phyloP scores from a whole-genome alignment of 2,888 invertebrate species.

The Barypeithes pellucidus region DNA sequence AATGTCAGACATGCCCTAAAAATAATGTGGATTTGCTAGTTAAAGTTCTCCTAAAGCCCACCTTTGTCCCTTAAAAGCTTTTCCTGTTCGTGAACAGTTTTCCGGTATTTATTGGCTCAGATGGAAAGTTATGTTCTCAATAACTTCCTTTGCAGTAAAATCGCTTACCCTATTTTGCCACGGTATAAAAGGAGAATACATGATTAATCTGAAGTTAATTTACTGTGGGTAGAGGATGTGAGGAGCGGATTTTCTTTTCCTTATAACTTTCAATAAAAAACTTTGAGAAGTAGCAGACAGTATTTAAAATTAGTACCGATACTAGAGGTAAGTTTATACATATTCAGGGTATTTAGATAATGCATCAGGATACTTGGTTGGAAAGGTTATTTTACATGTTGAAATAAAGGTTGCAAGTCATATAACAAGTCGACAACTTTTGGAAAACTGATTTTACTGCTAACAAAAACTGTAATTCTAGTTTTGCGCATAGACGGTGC shows the following conservation, averaged over 20 bases:
- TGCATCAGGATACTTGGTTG: too few relatives aligned
- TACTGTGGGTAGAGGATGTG: constrained; percentile 6
- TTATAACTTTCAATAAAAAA: too few relatives aligned
- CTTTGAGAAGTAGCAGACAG: too few relatives aligned
- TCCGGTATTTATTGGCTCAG: constrained; percentile 29
- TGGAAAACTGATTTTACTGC: too few relatives aligned
- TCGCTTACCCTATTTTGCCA: constrained; percentile 20
- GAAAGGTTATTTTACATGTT: too few relatives aligned
- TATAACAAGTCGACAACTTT: too few relatives aligned
- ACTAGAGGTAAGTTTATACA: too few relatives aligned
- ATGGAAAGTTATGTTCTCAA: constrained; percentile 23
- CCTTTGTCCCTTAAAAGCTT: constrained; percentile 28
- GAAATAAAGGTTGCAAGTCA: too few relatives aligned
- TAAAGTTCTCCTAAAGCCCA: constrained; percentile 33
- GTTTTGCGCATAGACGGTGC: too few relatives aligned
- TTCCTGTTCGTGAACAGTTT: constrained; percentile 25
- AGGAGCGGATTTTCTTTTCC: not conserved
- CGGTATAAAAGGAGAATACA: constrained; percentile 17
- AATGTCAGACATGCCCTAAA: constrained; percentile 13
- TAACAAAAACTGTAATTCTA: too few relatives aligned
- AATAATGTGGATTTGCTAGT: constrained; percentile 37
- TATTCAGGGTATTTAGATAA: too few relatives aligned
- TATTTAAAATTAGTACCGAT: too few relatives aligned
- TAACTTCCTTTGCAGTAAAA: constrained; percentile 14
- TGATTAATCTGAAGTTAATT: constrained; percentile 16